These are phyloP conservation scores for Platycercus adscitus DNA, from an alignment of 2,113 vertebrate species.

Conservation along the genomic window DNA sequence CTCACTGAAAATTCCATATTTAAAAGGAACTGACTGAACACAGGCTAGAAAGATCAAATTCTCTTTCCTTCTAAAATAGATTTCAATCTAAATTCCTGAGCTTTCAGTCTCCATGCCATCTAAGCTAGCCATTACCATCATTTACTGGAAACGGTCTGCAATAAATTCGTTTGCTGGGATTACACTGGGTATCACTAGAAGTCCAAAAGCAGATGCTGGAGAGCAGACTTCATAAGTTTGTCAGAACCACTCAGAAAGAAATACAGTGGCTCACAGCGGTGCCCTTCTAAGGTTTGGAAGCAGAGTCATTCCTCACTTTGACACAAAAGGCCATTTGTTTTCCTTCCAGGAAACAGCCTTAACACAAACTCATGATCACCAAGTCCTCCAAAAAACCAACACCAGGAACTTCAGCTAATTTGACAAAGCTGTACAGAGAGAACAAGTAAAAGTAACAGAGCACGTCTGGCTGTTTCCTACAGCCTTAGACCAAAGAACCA, in stretches of 20 bases:
- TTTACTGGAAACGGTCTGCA: background rate
- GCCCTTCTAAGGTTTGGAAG: background rate
- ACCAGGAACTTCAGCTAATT: background rate
- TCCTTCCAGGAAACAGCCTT: background rate
- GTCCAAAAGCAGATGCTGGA: background rate
- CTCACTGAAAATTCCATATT: background rate
- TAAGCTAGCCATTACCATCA: background rate
- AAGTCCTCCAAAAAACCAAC: background rate
- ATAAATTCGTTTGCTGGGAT: background rate
- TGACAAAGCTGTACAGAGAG: background rate
- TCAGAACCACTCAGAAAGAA: background rate
- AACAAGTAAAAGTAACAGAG: background rate
- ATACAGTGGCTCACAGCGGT: background rate
- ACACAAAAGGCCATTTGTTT: background rate
- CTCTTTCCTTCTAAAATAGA: background rate
- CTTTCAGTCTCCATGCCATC: background rate
- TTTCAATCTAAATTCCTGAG: background rate
- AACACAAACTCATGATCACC: background rate
- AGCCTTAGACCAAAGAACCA: background rate
- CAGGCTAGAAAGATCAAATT: background rate
- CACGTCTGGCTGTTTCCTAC: background rate
- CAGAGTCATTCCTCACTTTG: background rate
- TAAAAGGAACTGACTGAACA: background rate
- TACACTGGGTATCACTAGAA: background rate
- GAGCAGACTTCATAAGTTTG: background rate